Percentiles rank a stretch among this genome's conserved stretches.
Conservation (phyloP, 92 coral and sea anemone species). For the Chrysogorgia sp. region DNA sequence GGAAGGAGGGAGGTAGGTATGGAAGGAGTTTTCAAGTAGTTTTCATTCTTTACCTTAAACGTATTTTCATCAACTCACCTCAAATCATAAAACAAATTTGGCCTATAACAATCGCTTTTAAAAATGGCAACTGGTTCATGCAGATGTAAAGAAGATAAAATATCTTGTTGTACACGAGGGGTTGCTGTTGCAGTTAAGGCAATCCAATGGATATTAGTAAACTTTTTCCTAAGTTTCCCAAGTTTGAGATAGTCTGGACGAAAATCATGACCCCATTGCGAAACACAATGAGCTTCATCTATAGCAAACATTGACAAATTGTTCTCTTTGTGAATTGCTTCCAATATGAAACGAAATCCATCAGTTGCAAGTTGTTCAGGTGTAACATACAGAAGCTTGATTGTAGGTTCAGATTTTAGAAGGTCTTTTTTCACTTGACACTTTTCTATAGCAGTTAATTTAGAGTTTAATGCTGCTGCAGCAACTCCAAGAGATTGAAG, state of each 20-base stretch:
- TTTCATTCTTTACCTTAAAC: background rate
- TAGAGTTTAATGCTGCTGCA: slow-evolving; percentile 85
- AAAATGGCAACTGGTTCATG: slow-evolving; percentile 72
- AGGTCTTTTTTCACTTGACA: slow-evolving; percentile 73
- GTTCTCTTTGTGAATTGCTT: slow-evolving; percentile 65
- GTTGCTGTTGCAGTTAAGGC: slow-evolving; percentile 98
- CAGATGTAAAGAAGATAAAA: slow-evolving; percentile 63
- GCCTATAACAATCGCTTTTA: slow-evolving; percentile 77
- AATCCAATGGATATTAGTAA: slow-evolving; percentile 72
- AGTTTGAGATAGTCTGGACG: slow-evolving; percentile 87
- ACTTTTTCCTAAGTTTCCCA: slow-evolving; percentile 66
- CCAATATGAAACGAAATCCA: slow-evolving; percentile 71
- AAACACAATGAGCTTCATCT: slow-evolving; percentile 97
- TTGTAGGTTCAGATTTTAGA: slow-evolving; percentile 62
- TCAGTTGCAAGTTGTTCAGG: slow-evolving; percentile 95
- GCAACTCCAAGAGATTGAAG: slow-evolving; percentile 66
- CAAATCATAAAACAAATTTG: slow-evolving; percentile 90
- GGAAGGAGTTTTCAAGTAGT: too few species aligned
- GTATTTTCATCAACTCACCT: slow-evolving; percentile 54
- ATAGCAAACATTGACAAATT: slow-evolving; percentile 79
- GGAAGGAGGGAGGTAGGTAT: too few species aligned
- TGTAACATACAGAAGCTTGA: slow-evolving; percentile 84
- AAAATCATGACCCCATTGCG: slow-evolving; percentile 99
- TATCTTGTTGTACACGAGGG: slow-evolving; percentile 83
- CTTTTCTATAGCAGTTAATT: slow-evolving; percentile 69